Evolutionary conservation across 2,888 invertebrate genomes (phyloP).

Genomic region (Nymphalis c-album): DNA sequence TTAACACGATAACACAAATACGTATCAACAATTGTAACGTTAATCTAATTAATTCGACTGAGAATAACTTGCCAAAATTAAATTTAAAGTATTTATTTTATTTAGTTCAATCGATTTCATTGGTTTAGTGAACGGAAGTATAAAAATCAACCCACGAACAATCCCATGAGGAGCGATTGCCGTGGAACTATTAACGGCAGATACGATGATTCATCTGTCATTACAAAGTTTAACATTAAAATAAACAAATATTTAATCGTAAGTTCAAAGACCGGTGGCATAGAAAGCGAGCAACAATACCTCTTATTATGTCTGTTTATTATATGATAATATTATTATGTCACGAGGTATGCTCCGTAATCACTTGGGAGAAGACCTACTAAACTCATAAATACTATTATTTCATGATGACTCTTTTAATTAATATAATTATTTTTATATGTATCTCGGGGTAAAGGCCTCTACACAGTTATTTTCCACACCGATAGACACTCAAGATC

Average conservation of each 20-base stretch:
- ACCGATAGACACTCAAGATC: conserved; percentile 30
- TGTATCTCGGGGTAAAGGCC: conserved; percentile 30
- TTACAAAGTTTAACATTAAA: neutral
- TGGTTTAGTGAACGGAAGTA: conserved; percentile 11
- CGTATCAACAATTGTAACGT: neutral
- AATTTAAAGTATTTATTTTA: conserved; percentile 9
- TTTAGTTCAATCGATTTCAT: conserved; percentile 22
- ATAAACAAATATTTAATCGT: conserved; percentile 23
- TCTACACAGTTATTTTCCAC: conserved; percentile 33
- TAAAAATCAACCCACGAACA: conserved; percentile 32
- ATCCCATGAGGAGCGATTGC: conserved; percentile 18
- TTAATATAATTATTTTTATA: conserved; percentile 25
- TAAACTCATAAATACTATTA: neutral
- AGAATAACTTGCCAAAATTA: conserved; percentile 11
- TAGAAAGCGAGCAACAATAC: conserved; percentile 31
- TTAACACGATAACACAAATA: neutral
- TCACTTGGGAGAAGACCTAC: conserved; percentile 29
- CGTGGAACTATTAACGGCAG: conserved; percentile 22
- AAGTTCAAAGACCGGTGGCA: conserved; percentile 37
- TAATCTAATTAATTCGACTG: conserved; percentile 5
- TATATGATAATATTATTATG: conserved; percentile 39
- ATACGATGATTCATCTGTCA: conserved; percentile 25
- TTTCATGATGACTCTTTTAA: conserved; percentile 14
- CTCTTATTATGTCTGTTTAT: conserved; percentile 22
- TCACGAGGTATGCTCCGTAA: conserved; percentile 28